Base-by-base conservation (phyloP, 2,888 invertebrate species). In the Drosophila atripex region DNA sequence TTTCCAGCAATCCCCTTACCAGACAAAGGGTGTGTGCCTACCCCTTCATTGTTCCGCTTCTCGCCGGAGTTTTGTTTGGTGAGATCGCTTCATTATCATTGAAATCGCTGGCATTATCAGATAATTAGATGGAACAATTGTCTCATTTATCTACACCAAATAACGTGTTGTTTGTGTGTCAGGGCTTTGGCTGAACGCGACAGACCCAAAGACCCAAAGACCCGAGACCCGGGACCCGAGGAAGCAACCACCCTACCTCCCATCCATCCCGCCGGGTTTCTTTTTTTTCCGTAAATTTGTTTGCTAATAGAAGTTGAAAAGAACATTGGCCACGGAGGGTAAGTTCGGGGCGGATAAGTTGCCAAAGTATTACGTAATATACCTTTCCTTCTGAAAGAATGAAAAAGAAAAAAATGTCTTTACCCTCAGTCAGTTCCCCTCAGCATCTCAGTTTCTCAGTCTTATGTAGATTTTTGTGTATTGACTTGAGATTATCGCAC, bases 201-300 rank as follows among this genome's bases (percentile, higher is more conserved):
- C 16, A 39, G 38, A 45, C 45, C 69, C 45, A n/a, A 32, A 60
- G 28, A 9, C 35, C 21, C 21, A n/a, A n/a, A n/a, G n/a, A n/a
- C 45, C 69, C 45, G 41, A 60, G 28, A 9, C 35, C 21, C 21
- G 16, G 32, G 38, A 45, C 28, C 69, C 45, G 41, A 60, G 28
- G 12, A 35, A 38, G 18, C 63, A 8, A 11, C n/a, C 58, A 14
- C n/a, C 38, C 45, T 59, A 9, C 39, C 39, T 5, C 1, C 39
- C 39, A 16, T 16, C 16, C 60, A 61, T 49, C 56, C 8, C 25
- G 28, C 6, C 8, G n/a, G n/a, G n/a, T n/a, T n/a, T n/a, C n/a
- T n/a, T n/a, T n/a, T n/a, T n/a, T n/a, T n/a, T n/a, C n/a, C n/a
- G 30, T 54, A 72, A 80, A 88, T 84, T 87, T 82, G 89, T 88